A percentile compares a stretch with the other conserved stretches of the same genome.
Conservation (phyloP, 1,140 invertebrate species). For the Nymphalis io region DNA sequence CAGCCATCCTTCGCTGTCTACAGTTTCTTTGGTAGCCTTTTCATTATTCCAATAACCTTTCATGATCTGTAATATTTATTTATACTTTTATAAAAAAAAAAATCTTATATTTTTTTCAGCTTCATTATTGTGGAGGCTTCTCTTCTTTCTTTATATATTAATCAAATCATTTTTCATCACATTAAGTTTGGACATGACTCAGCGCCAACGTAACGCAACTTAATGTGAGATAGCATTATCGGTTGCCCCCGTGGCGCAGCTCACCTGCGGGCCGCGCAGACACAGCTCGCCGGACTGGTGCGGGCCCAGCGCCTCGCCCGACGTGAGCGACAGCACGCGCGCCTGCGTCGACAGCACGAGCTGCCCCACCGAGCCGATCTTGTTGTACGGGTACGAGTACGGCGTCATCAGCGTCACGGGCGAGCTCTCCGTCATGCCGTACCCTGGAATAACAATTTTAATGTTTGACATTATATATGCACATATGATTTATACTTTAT, state of each 20-base stretch:
- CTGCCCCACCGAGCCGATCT: slow-evolving; percentile 85
- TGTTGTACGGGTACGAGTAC: slow-evolving; percentile 79
- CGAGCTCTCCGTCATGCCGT: slow-evolving; percentile 86
- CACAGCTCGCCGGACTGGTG: slow-evolving; percentile 84
- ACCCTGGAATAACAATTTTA: slow-evolving; percentile 71
- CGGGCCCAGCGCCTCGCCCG: slow-evolving; percentile 79
- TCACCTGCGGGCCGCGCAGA: slow-evolving; percentile 86
- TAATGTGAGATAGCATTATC: no score
- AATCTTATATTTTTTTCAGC: no score
- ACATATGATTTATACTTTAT: no score
- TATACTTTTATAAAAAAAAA: no score
- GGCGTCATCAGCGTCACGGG: slow-evolving; percentile 83
- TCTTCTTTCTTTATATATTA: no score
- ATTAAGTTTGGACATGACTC: no score
- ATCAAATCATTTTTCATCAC: no score
- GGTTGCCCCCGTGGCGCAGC: no score
- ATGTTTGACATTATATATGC: no score
- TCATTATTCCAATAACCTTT: slow-evolving; percentile 85
- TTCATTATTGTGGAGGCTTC: no score
- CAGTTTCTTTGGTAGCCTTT: slow-evolving; percentile 82
- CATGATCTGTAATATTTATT: slow-evolving; percentile 76
- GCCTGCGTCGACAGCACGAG: slow-evolving; percentile 85
- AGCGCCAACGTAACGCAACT: no score
- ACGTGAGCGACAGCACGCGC: slow-evolving; percentile 82
- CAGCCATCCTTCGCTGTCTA: slow-evolving; percentile 87